phyloP scores from a whole-genome alignment of 2,888 invertebrate species.

The Platycheirus albimanus region DNA sequence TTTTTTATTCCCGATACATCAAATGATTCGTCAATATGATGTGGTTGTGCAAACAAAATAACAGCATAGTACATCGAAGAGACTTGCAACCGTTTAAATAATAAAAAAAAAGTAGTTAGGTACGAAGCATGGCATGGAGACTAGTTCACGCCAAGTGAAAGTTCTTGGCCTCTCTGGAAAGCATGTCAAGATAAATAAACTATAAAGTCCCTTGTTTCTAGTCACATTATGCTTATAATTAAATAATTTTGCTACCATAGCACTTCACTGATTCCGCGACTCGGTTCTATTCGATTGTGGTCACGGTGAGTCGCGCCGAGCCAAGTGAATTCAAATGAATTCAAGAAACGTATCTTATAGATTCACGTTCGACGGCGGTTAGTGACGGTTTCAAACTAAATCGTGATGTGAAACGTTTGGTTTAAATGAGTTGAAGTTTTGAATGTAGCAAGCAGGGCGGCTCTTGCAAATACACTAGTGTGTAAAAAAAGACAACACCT shows the following conservation, averaged over 20 bases:
- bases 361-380: conserved; percentile 57
- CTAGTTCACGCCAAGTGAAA: conserved; percentile 41
- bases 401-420: conserved; percentile 51
- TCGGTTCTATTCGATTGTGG: neutral
- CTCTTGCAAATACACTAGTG: neutral
- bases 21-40: neutral
- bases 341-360: conserved; percentile 4
- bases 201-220: conserved; percentile 3
- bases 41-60: neutral
- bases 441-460: neutral
- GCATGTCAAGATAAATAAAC: neutral
- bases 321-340: conserved; percentile 20
- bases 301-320: conserved; percentile 18
- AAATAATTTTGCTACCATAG: conserved; percentile 42
- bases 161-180: conserved; percentile 37
- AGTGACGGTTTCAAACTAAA: conserved; percentile 64
- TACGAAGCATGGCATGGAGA: neutral
- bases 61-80: conserved; percentile 17
- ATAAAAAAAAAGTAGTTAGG: neutral
- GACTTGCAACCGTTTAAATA: conserved; percentile 4
- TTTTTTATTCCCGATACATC: conserved; percentile 25
- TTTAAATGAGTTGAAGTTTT: conserved; percentile 57
- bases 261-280: conserved; percentile 29
- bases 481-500: neutral
- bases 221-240: conserved; percentile 9